phyloP scores from a whole-genome alignment of 2,113 vertebrate genomes.

The Callaeas wilsoni region DNA sequence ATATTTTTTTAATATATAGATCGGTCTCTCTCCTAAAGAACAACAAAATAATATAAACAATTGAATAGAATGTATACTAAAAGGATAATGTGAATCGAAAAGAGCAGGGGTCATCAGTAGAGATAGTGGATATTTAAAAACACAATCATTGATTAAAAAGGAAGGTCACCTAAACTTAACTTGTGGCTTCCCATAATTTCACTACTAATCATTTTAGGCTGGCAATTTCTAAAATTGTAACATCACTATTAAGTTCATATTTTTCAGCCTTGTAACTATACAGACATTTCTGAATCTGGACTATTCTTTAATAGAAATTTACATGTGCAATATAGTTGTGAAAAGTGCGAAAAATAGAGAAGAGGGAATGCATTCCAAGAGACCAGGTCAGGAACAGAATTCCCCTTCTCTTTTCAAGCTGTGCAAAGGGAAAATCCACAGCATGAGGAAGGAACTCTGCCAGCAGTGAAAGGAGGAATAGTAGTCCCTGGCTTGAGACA shows the following conservation, averaged over 20 bases:
- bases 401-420: background rate
- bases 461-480: background rate
- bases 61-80: background rate
- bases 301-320: background rate
- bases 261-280: background rate
- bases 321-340: background rate
- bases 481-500: background rate
- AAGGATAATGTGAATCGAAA: background rate
- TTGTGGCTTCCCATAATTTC: background rate
- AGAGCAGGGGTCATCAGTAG: background rate
- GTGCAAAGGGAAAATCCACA: background rate
- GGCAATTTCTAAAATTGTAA: background rate
- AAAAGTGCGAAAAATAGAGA: background rate
- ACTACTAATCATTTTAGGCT: background rate
- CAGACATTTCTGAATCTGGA: background rate
- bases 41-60: background rate
- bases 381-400: background rate
- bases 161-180: background rate
- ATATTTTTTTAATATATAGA: background rate
- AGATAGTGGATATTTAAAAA: background rate
- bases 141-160: background rate
- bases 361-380: background rate
- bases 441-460: background rate
- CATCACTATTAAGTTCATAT: background rate
- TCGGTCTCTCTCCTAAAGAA: background rate